Evolutionary conservation across 2,113 vertebrate species (phyloP).

Genomic region (Cichladusa arquata): DNA sequence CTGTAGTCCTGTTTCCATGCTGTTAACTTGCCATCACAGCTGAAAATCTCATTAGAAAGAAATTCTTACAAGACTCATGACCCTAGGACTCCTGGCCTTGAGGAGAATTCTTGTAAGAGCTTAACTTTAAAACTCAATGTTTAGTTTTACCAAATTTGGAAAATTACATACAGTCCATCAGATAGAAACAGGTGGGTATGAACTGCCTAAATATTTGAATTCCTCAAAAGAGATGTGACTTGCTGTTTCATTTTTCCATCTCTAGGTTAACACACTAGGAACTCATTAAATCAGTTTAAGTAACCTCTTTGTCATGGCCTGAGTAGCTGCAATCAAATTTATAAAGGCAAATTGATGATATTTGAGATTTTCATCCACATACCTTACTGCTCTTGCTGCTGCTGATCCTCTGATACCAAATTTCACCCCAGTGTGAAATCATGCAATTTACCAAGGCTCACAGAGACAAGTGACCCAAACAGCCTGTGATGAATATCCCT

Average conservation of each 20-base stretch:
- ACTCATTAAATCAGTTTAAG: background rate
- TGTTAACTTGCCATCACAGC: accelerated
- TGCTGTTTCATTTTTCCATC: background rate
- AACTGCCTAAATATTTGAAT: background rate
- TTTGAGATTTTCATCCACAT: background rate
- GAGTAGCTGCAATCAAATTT: background rate
- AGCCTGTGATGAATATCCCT: background rate
- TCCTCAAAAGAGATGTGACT: background rate
- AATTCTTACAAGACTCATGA: background rate
- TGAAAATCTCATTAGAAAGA: background rate
- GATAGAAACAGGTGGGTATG: background rate
- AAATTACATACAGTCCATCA: background rate
- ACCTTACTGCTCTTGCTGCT: background rate
- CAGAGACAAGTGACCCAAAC: background rate
- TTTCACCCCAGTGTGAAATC: background rate
- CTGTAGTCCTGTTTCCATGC: background rate
- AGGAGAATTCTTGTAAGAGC: background rate
- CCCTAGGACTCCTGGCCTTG: background rate
- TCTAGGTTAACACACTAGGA: background rate
- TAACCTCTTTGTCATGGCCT: background rate
- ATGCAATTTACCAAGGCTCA: background rate
- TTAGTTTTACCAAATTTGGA: background rate
- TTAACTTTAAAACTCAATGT: background rate
- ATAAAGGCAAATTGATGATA: background rate
- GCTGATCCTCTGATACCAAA: background rate